A percentile compares a stretch with the other conserved stretches of the same genome.
Evolutionary conservation across 1,140 invertebrate genomes (phyloP).

Genomic region (Drosophila gunungcola): DNA sequence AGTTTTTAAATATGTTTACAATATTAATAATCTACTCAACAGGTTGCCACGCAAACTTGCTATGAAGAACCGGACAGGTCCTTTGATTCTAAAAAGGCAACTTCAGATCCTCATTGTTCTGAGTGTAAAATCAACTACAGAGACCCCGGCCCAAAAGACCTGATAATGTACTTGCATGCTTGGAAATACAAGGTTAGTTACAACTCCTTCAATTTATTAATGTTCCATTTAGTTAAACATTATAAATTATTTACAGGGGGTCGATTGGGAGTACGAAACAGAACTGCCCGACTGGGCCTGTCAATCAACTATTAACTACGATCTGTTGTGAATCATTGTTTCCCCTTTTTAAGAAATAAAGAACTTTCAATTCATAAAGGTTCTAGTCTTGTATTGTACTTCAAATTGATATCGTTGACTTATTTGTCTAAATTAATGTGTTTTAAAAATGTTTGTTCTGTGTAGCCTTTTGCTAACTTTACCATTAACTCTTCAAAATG

Average conservation of each 20-base stretch:
- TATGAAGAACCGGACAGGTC: constrained; percentile 89
- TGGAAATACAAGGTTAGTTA: constrained; percentile 93
- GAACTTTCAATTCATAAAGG: neutral
- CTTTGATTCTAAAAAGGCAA: constrained; percentile 91
- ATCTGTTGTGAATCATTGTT: constrained; percentile 21
- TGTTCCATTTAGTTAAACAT: neutral
- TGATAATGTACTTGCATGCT: constrained; percentile 98
- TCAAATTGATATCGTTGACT: neutral
- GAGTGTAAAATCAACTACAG: constrained; percentile 96
- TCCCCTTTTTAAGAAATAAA: neutral
- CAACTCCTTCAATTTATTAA: rapidly evolving
- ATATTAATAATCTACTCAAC: neutral
- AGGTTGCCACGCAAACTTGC: constrained; percentile 92
- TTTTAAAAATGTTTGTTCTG: neutral
- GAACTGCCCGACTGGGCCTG: constrained; percentile 94
- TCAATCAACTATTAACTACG: constrained; percentile 26
- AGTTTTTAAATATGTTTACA: neutral
- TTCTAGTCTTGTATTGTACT: no score
- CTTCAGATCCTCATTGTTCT: constrained; percentile 94
- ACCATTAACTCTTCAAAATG: constrained; percentile 2
- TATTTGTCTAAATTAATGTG: constrained; percentile 4
- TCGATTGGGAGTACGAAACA: constrained; percentile 95
- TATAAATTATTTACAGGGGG: constrained; percentile 87
- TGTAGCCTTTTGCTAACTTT: neutral
- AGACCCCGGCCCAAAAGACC: constrained; percentile 94